A percentile compares a stretch with the other conserved stretches of the same genome.
Evolutionary conservation across 2,113 vertebrate species (phyloP).

Genomic region (Zosterops japonicus): DNA sequence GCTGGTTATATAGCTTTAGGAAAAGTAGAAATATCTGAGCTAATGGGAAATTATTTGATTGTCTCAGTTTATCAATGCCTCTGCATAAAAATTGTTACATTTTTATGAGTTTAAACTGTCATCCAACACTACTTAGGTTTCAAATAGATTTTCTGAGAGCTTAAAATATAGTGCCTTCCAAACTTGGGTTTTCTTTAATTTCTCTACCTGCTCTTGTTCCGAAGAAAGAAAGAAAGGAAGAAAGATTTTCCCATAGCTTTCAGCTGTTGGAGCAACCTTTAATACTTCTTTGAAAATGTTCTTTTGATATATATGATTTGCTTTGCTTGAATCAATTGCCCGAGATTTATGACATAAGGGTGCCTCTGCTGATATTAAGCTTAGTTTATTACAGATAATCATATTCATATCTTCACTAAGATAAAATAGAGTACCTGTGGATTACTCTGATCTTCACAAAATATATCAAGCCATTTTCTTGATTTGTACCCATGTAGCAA

Average conservation of each 20-base stretch:
- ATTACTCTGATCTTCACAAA: conserved; percentile 10
- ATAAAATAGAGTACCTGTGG: background rate
- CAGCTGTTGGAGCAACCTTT: background rate
- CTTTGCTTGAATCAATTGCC: background rate
- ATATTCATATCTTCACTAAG: background rate
- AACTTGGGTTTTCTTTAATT: background rate
- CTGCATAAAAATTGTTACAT: background rate
- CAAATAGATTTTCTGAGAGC: background rate
- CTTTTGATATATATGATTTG: background rate
- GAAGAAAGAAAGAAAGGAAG: background rate
- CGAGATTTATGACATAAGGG: background rate
- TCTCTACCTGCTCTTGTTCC: background rate
- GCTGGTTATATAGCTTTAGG: background rate
- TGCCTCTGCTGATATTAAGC: background rate
- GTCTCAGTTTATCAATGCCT: background rate
- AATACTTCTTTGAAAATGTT: background rate
- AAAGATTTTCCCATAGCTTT: background rate
- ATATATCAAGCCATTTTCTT: background rate
- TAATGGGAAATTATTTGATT: background rate
- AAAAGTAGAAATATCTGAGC: background rate
- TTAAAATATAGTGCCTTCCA: background rate
- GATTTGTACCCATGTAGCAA: background rate
- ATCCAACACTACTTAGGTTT: background rate
- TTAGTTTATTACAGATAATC: conserved; percentile 1
- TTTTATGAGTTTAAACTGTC: background rate